phyloP scores from a whole-genome alignment of 2,113 vertebrate species.

The Hystrix brachyura region DNA sequence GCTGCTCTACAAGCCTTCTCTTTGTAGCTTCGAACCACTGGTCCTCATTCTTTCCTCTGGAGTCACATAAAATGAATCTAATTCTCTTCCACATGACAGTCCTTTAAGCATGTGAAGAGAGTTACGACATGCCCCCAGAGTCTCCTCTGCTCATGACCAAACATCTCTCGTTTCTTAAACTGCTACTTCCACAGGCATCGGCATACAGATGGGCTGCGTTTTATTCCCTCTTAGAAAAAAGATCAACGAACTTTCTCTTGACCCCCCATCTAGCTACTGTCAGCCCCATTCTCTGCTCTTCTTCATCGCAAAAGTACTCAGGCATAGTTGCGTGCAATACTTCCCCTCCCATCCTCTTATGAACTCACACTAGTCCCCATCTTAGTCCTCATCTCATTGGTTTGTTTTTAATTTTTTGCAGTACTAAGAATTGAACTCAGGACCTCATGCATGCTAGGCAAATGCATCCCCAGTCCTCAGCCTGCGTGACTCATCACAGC shows the following conservation, averaged over 20 bases:
- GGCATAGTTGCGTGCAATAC: not conserved
- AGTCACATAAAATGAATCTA: slow-evolving; percentile 70
- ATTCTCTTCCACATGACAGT: slow-evolving; percentile 64
- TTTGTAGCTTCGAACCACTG: not conserved
- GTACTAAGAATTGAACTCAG: not conserved
- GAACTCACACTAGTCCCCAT: not conserved
- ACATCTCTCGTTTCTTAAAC: slow-evolving; percentile 12
- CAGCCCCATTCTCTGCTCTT: not conserved
- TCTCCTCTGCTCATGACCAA: slow-evolving; percentile 57
- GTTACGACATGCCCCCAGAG: slow-evolving; percentile 48
- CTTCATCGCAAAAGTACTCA: not conserved
- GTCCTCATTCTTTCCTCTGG: slow-evolving; percentile 52
- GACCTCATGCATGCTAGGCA: not conserved
- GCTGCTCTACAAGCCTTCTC: not conserved
- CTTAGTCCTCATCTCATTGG: not conserved
- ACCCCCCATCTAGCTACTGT: not conserved
- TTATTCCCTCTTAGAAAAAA: not conserved
- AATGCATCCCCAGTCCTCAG: no score
- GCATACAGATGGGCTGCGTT: not conserved
- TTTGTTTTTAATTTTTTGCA: not conserved
- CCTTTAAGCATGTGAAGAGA: slow-evolving; percentile 61
- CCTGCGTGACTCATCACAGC: not conserved
- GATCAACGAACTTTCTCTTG: not conserved
- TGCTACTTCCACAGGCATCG: not conserved
- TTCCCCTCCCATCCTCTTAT: not conserved